Evolutionary conservation across 1,140 invertebrate genomes (phyloP), one percentile per base, ranked within the genome.

Genomic region (Bombus cullumanus): DNA sequence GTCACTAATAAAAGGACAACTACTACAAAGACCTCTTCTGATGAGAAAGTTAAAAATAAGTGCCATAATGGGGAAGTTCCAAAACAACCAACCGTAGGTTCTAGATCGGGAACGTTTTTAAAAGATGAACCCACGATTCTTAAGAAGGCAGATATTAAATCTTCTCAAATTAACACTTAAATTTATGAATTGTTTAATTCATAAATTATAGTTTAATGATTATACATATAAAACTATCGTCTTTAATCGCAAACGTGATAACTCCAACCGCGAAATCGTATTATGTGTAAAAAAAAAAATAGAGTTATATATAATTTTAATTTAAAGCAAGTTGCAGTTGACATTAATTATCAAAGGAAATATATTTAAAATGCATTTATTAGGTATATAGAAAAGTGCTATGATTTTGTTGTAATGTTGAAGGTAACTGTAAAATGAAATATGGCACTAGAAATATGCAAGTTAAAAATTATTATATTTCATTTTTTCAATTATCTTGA

Each of bases 61-160:
- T 93, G 92, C 86, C 93, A 93, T 89, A 94, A 94, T 53, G 91
- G 90, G 2, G 94, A 94, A 53, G 64, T 90, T 34, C 85, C 91
- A n/a, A 94, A 92, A 72, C 93, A 93, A 74, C 92, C 93, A 9
- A 95, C 93, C 12, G 95, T 95, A 43, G 95, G 95, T 71, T 96
- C 95, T 22, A 94, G 97, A 82, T 97, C 97, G 1, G 96, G 96
- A 22, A 97, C 97, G 0, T 97, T 97, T 90, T 94, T 97, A 15
- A 97, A 97, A 92, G 97, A 97, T 89, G 97, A 97, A 92, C 95
- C 96, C 73, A 95, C 96, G 25, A 95, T 96, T 89, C 91, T 96
- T 31, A 96, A 96, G 72, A 96, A 95, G 57, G 89, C 93, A 6
- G 95, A 95, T 73, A 93, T 96, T 77, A 94, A 94, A 80, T 93